These are phyloP conservation scores for Heliocidaris tuberculata DNA, from an alignment of 35 echinoderm and acorn worm species.

Conservation along the genomic window DNA sequence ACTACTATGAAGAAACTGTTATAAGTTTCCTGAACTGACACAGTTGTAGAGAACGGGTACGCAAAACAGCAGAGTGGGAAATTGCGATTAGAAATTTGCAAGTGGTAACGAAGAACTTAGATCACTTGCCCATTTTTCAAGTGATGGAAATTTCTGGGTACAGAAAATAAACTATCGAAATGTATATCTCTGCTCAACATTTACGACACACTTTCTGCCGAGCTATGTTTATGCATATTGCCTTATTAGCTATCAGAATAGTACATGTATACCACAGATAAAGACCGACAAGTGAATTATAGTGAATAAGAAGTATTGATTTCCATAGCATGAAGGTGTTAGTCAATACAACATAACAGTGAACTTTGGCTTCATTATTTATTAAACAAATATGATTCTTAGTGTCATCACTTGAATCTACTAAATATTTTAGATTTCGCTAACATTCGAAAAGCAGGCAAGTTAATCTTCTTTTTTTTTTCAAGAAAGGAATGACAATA, in stretches of 20 bases:
- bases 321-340: not conserved
- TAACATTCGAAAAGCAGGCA: too few species aligned
- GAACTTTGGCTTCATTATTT: too few species aligned
- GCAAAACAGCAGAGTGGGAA: not conserved
- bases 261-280: not conserved
- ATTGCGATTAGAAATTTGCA: not conserved
- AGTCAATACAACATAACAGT: not conserved
- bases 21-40: not conserved
- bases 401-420: too few species aligned
- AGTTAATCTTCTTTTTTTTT: too few species aligned
- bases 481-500: too few species aligned
- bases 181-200: not conserved
- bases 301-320: not conserved
- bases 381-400: too few species aligned
- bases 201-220: not conserved
- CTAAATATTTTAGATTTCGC: too few species aligned
- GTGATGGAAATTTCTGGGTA: not conserved
- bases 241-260: not conserved
- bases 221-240: not conserved
- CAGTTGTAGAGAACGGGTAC: not conserved
- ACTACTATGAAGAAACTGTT: not conserved
- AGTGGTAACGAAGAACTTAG: not conserved
- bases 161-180: not conserved
- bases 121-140: not conserved
- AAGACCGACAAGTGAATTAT: not conserved